Evolutionary conservation across 2,888 invertebrate genomes (phyloP), one percentile per base, ranked within the genome.

Genomic region (Xestia ashworthii): DNA sequence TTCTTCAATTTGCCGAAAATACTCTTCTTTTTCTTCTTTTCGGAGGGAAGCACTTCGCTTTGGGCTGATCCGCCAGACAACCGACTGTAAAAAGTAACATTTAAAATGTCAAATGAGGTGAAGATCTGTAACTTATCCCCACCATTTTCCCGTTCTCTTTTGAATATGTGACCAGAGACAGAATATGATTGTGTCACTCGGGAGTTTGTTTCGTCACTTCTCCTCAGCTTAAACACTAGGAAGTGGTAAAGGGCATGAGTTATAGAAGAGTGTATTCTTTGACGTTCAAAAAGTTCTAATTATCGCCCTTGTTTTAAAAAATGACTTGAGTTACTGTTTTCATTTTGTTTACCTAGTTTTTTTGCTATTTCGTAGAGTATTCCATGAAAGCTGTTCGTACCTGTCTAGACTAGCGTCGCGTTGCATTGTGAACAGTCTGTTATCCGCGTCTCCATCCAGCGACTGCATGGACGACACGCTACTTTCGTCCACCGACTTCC

Each of bases 391-490:
- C 12, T 38, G 58, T 66, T 66, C 48, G 58, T 80, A 97, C 98
- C 98, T 98, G 93, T 99, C 98, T 71, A 98, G 97, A 91, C 98
- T 98, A 64, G 98, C 97, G 92, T 98, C 98, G 73, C 98, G 97
- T 70, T 97, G 97, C 94, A 98, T 94, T 66, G 97, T 97, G 82
- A 97, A 97, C 72, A 97, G 95, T 66, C 97, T 95, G 32, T 95
- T 95, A 86, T 98, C 98, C 55, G 97, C 93, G 80, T 97, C 97
- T 2, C 97, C 97, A 88, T 98, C 98, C 80, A 98, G 94, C 0
- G 98, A 98, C 89, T 98, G 98, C 94, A 99, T 97, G 80, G 99
- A 99, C 0, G 98, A 98, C 79, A 98, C 97, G 91, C 99, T 99
- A 93, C 98, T 98, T 79, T 98, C 98, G 84, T 98, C 98, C 73